Conservation (phyloP, 2,113 vertebrate genomes). For the Pan paniscus region DNA sequence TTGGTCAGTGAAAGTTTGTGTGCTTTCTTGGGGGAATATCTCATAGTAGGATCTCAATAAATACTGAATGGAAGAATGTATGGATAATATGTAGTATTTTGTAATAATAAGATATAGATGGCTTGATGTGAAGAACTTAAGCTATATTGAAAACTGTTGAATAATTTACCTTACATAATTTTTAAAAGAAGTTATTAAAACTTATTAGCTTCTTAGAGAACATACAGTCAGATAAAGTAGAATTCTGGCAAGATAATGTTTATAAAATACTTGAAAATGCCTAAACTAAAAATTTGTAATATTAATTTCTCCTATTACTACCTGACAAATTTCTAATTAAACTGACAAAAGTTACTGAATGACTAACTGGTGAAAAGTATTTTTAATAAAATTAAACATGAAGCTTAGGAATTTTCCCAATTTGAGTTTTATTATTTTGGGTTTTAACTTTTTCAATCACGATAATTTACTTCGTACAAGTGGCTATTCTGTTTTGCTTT, state of each 20-base stretch:
- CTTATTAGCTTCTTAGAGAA: background rate
- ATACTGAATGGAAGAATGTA: background rate
- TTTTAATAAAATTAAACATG: slow-evolving; percentile 52
- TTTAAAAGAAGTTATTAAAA: slow-evolving; percentile 38
- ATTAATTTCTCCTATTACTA: slow-evolving; percentile 39
- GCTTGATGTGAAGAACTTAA: background rate
- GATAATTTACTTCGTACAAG: slow-evolving; percentile 3
- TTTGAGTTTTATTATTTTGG: slow-evolving; percentile 43
- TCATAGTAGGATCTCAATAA: background rate
- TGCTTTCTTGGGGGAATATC: background rate
- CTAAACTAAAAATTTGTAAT: slow-evolving; percentile 17
- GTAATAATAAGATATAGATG: background rate
- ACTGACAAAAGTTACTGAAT: slow-evolving; percentile 14
- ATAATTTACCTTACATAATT: slow-evolving; percentile 34
- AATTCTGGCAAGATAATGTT: slow-evolving; percentile 38
- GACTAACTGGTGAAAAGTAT: background rate
- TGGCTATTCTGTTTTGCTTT: background rate
- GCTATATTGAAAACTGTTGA: background rate
- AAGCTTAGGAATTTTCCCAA: slow-evolving; percentile 27
- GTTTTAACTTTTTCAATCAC: slow-evolving; percentile 51
- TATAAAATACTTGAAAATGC: slow-evolving; percentile 44
- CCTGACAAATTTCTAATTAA: slow-evolving; percentile 23
- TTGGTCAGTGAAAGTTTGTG: background rate
- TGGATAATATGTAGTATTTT: background rate
- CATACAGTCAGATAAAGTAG: background rate